Conservation (phyloP, 2,888 invertebrate genomes). For the Bhutanitis thaidina region DNA sequence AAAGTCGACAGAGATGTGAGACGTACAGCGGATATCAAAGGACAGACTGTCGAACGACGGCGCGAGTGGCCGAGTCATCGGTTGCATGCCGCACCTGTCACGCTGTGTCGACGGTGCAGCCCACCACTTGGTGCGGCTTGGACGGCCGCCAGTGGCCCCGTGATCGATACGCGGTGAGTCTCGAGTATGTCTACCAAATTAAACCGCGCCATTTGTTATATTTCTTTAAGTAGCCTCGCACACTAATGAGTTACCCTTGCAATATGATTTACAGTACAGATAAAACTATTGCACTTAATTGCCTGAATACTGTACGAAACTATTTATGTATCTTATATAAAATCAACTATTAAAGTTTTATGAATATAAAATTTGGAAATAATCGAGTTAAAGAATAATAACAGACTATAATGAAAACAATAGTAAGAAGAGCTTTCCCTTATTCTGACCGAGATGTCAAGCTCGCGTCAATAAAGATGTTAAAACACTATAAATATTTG, state of each 20-base stretch:
- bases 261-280: constrained; percentile 35
- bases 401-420: constrained; percentile 46
- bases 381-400: constrained; percentile 31
- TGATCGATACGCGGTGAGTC: constrained; percentile 72
- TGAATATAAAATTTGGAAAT: neutral
- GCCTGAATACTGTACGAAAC: neutral
- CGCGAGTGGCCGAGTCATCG: constrained; percentile 62
- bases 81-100: constrained; percentile 77
- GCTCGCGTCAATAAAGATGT: constrained; percentile 75
- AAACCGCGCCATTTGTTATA: constrained; percentile 75
- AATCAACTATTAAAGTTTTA: neutral
- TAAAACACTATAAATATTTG: constrained; percentile 73
- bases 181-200: constrained; percentile 76
- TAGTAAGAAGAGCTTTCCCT: constrained; percentile 48
- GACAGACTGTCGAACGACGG: constrained; percentile 48
- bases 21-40: constrained; percentile 53
- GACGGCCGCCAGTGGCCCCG: constrained; percentile 65
- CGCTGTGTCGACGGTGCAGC: constrained; percentile 65
- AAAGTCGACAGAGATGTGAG: constrained; percentile 40
- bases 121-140: constrained; percentile 74
- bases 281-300: constrained; percentile 9
- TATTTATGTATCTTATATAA: neutral
- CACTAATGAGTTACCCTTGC: constrained; percentile 57
- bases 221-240: constrained; percentile 63
- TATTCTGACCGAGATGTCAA: constrained; percentile 58